These are phyloP conservation scores for Tinamus guttatus DNA, from an alignment of 2,113 vertebrate genomes.

Conservation along the genomic window DNA sequence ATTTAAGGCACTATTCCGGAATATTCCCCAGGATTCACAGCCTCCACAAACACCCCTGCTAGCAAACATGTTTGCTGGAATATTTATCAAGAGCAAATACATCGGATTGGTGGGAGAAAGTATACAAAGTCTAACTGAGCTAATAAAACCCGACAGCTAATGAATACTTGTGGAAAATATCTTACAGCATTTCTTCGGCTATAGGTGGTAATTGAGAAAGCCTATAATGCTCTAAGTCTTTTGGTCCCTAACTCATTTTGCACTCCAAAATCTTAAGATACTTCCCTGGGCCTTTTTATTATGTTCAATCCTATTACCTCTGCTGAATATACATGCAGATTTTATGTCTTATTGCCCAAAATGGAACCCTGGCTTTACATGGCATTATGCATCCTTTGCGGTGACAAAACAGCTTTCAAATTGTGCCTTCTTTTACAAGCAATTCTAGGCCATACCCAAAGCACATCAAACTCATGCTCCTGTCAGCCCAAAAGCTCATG, in stretches of 20 bases:
- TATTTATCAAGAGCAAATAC: constrained; percentile 50
- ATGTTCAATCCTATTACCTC: not conserved
- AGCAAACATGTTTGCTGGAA: constrained; percentile 31
- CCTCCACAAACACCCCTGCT: not conserved
- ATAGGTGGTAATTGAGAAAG: not conserved
- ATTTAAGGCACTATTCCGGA: constrained; percentile 50
- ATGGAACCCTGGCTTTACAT: not conserved
- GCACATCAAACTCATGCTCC: not conserved
- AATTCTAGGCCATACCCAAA: not conserved
- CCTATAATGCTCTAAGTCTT: not conserved
- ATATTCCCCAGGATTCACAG: not conserved
- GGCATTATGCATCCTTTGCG: not conserved
- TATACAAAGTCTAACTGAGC: constrained; percentile 21
- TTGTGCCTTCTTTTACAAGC: not conserved
- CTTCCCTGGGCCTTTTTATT: not conserved
- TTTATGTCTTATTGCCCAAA: not conserved
- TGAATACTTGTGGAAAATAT: constrained; percentile 43
- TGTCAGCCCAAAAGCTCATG: not conserved
- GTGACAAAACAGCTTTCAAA: not conserved
- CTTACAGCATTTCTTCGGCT: not conserved
- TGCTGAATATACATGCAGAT: not conserved
- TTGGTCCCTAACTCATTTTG: not conserved
- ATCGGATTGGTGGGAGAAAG: not conserved
- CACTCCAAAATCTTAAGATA: not conserved
- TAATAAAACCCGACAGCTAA: constrained; percentile 29